Percentiles rank a stretch among this genome's conserved stretches.
These are phyloP conservation scores for Mastomys natalensis DNA, from an alignment of 2,113 vertebrate species.

Conservation along the genomic window DNA sequence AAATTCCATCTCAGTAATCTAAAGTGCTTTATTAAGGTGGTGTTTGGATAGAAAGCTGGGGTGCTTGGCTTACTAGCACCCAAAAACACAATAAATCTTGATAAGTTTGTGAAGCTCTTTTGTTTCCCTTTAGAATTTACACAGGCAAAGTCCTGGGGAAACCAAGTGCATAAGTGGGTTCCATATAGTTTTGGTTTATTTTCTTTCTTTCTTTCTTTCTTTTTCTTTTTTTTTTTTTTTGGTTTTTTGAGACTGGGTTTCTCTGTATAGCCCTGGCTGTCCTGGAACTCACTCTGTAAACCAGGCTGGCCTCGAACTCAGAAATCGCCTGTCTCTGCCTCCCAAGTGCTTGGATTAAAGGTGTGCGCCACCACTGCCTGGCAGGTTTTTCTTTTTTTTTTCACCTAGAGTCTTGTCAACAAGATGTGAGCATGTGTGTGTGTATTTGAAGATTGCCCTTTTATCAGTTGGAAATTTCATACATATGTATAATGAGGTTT, in stretches of 20 bases:
- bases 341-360: too few species aligned
- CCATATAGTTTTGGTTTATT: too few species aligned
- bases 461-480: not conserved
- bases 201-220: too few species aligned
- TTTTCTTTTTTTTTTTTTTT: too few species aligned
- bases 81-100: not conserved
- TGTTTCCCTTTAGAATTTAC: not conserved
- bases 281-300: too few species aligned
- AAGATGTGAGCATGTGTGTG: not conserved
- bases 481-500: not conserved
- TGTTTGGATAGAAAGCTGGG: constrained; percentile 22
- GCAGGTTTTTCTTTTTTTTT: too few species aligned
- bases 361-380: too few species aligned
- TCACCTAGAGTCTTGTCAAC: not conserved
- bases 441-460: not conserved
- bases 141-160: not conserved
- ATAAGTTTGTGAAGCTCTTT: not conserved
- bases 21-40: constrained; percentile 27
- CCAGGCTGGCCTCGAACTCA: too few species aligned
- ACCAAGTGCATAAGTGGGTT: not conserved
- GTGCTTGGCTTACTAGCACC: not conserved
- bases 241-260: too few species aligned
- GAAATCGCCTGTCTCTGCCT: too few species aligned
- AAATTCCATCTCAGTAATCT: not conserved
- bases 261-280: too few species aligned